These are phyloP conservation scores for Hormaphis cornu DNA, from an alignment of 1,140 invertebrate genomes.

Conservation along the genomic window DNA sequence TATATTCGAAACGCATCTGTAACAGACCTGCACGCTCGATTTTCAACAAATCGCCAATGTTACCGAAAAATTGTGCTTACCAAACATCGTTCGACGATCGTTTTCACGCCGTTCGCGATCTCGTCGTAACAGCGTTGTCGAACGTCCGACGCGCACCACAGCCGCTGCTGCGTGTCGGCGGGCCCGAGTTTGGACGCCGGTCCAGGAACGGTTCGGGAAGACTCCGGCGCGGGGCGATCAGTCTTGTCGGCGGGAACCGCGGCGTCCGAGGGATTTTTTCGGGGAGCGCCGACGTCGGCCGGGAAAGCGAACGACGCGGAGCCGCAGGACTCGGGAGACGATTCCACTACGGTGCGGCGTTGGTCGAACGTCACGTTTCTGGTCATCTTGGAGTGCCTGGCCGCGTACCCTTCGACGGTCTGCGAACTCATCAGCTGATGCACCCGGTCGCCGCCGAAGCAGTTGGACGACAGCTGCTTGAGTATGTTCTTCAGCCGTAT, in stretches of 20 bases:
- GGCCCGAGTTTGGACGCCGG: neutral
- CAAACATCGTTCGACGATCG: slow-evolving; percentile 16
- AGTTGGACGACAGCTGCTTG: slow-evolving; percentile 57
- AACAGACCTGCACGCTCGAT: too few relatives aligned
- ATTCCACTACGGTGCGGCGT: slow-evolving; percentile 60
- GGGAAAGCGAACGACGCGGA: neutral
- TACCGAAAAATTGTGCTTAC: neutral
- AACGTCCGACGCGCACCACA: too few relatives aligned
- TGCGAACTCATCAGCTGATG: slow-evolving; percentile 62
- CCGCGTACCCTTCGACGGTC: slow-evolving; percentile 75
- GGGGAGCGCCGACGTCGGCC: neutral
- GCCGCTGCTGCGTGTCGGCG: neutral
- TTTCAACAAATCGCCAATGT: too few relatives aligned
- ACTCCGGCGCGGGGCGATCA: neutral
- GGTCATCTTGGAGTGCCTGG: slow-evolving; percentile 72
- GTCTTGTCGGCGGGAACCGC: neutral
- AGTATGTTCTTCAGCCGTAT: slow-evolving; percentile 73
- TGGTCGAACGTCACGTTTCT: slow-evolving; percentile 80
- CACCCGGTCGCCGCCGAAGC: slow-evolving; percentile 44
- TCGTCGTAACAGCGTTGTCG: slow-evolving; percentile 2
- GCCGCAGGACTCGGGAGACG: slow-evolving; percentile 50
- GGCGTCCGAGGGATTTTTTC: slow-evolving; percentile 14
- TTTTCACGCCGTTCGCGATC: neutral
- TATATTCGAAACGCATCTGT: too few relatives aligned
- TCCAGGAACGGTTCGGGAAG: neutral